phyloP scores from a whole-genome alignment of 1,140 invertebrate genomes.

The Drosophila novamexicana region DNA sequence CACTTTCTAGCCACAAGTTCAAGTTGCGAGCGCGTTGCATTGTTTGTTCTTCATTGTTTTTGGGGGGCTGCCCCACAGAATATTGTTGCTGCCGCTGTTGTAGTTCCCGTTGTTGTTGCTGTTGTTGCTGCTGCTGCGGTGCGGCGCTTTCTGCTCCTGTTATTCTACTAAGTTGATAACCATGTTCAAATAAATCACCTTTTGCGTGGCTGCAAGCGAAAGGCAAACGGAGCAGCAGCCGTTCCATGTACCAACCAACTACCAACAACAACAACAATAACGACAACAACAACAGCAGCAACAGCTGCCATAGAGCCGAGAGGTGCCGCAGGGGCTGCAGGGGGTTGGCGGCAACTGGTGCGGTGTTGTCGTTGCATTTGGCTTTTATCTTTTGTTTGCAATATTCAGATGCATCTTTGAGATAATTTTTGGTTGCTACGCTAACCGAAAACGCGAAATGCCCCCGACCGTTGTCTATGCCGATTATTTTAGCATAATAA shows the following conservation, averaged over 20 bases:
- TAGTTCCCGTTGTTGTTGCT: conserved; percentile 31
- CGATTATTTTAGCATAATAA: conserved; percentile 82
- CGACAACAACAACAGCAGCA: conserved; percentile 13
- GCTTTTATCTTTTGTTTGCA: conserved; percentile 83
- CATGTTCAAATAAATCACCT: conserved; percentile 84
- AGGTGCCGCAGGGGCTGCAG: too few species aligned
- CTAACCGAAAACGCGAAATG: conserved; percentile 55
- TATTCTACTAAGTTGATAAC: conserved; percentile 84
- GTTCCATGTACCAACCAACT: conserved; percentile 28
- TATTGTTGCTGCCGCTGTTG: conserved; percentile 1
- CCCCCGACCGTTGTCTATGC: conserved; percentile 58
- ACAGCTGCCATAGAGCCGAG: background rate
- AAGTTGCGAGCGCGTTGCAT: conserved; percentile 69
- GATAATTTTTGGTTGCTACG: conserved; percentile 74
- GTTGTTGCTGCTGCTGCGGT: conserved; percentile 39
- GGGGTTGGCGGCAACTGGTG: conserved; percentile 32
- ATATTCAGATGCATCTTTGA: conserved; percentile 81
- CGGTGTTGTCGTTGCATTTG: conserved; percentile 76
- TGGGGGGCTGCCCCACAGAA: conserved; percentile 31
- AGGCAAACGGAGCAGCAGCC: conserved; percentile 52
- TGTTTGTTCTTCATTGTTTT: conserved; percentile 59
- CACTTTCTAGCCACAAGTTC: conserved; percentile 81
- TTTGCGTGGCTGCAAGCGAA: conserved; percentile 83
- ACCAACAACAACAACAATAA: conserved; percentile 20
- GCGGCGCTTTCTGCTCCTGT: conserved; percentile 80